Conservation (phyloP, 1,140 invertebrate species). For the Brachionus asplanchnoidis region DNA sequence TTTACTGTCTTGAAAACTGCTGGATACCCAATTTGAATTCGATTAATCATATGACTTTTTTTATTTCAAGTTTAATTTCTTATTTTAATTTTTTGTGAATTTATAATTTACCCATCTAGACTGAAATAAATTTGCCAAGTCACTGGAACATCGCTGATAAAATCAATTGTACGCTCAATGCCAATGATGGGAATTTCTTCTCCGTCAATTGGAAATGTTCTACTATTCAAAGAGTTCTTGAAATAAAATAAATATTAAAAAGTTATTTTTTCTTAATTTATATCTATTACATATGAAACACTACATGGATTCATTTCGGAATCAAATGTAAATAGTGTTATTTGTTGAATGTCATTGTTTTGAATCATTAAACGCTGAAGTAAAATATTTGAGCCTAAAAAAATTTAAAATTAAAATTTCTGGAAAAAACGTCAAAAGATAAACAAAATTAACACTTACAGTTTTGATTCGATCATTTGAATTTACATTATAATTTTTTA, state of each 20-base stretch:
- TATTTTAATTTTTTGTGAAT: no score
- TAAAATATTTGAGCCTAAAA: slow-evolving; percentile 53
- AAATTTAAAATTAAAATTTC: background rate
- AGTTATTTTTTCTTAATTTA: background rate
- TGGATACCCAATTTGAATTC: slow-evolving; percentile 57
- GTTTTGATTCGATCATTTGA: no score
- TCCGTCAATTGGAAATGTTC: slow-evolving; percentile 50
- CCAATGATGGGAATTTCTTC: slow-evolving; percentile 51
- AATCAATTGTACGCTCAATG: slow-evolving; percentile 48
- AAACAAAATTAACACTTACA: background rate
- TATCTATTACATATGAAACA: slow-evolving; percentile 52
- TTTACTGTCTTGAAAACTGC: slow-evolving; percentile 52
- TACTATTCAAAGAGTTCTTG: slow-evolving; percentile 49
- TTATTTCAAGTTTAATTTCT: background rate
- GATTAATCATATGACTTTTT: slow-evolving; percentile 52
- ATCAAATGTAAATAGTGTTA: slow-evolving; percentile 54
- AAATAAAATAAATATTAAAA: slow-evolving; percentile 15
- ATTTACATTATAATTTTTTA: no score
- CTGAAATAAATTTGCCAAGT: slow-evolving; percentile 57
- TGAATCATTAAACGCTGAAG: slow-evolving; percentile 53
- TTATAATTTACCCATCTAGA: slow-evolving; percentile 49
- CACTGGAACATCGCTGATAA: slow-evolving; percentile 54
- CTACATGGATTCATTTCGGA: slow-evolving; percentile 54
- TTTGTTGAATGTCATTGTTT: slow-evolving; percentile 49
- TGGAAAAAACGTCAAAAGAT: no score